Evolutionary conservation across 1,140 invertebrate species (phyloP).

Genomic region (Lerema accius): DNA sequence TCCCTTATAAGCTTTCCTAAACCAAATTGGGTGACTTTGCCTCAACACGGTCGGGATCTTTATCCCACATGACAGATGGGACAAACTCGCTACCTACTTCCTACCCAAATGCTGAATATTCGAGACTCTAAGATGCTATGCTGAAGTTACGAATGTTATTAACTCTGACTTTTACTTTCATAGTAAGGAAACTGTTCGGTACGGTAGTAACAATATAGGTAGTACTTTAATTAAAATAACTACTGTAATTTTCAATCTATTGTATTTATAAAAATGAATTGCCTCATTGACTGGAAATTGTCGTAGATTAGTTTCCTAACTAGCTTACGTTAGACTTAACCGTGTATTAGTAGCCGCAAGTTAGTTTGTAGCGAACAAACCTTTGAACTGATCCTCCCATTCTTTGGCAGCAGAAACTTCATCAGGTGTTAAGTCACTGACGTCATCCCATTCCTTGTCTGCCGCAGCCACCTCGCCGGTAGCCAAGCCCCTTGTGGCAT

Average conservation of each 20-base stretch:
- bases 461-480: slow-evolving; percentile 65
- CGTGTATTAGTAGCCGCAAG: no score
- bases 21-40: slow-evolving; percentile 2
- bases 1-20: slow-evolving; percentile 12
- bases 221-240: no score
- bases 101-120: slow-evolving; percentile 1
- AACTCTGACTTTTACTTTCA: background rate
- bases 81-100: slow-evolving; percentile 16
- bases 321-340: no score
- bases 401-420: slow-evolving; percentile 71
- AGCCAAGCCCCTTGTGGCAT: slow-evolving; percentile 68
- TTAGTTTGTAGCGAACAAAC: no score
- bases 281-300: no score
- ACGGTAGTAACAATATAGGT: no score
- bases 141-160: background rate
- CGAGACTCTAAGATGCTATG: background rate
- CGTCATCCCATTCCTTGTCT: slow-evolving; percentile 71
- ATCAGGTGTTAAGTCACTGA: slow-evolving; percentile 64
- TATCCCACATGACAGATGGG: slow-evolving; percentile 17
- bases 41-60: slow-evolving; percentile 2
- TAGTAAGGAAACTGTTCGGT: no score
- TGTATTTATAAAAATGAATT: no score
- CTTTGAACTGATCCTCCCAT: slow-evolving; percentile 77
- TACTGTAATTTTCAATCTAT: no score
- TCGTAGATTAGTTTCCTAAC: no score